Conservation (phyloP, 2,888 invertebrate genomes). For the Drosophila mimica region DNA sequence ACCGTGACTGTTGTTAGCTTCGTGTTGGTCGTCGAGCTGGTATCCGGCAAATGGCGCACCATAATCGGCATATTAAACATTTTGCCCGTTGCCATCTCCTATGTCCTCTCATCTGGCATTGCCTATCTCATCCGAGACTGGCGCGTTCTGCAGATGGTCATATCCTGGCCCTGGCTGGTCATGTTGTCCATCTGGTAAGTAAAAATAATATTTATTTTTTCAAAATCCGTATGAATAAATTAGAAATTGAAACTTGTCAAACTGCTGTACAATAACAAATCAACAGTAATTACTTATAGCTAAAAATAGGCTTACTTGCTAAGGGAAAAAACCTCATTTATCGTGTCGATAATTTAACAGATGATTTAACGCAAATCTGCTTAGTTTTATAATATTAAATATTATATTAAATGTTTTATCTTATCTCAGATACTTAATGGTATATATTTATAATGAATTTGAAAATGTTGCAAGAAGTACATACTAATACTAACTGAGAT, state of each 20-base stretch:
- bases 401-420: neutral
- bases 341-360: neutral
- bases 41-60: conserved; percentile 88
- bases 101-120: conserved; percentile 87
- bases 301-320: neutral
- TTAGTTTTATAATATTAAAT: neutral
- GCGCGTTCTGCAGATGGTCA: conserved; percentile 86
- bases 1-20: conserved; percentile 89
- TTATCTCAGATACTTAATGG: neutral
- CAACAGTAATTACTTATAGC: neutral
- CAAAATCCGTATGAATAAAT: neutral
- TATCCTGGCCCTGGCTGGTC: conserved; percentile 87
- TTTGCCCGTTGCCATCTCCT: conserved; percentile 87
- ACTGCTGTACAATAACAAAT: neutral
- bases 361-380: neutral
- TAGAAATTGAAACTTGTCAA: neutral
- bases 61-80: conserved; percentile 88
- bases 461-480: neutral
- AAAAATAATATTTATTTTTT: neutral
- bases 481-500: neutral
- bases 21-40: conserved; percentile 88
- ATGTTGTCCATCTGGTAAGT: conserved; percentile 87
- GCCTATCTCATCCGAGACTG: conserved; percentile 88
- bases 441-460: neutral
- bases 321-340: neutral